phyloP scores from a whole-genome alignment of 2,888 invertebrate genomes.

The Synanthedon myopaeformis region DNA sequence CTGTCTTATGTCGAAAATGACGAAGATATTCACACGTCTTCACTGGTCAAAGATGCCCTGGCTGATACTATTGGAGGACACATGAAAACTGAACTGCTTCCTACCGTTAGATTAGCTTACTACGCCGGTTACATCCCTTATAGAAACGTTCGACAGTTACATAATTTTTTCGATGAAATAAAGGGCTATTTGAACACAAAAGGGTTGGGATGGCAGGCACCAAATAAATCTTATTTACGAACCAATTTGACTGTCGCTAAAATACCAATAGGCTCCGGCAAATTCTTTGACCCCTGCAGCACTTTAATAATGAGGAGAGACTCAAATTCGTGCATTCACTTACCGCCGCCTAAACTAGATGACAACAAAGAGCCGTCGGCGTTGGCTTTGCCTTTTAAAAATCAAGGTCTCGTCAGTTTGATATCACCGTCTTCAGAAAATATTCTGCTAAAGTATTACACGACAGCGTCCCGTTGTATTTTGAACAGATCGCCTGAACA shows the following conservation, averaged over 20 bases:
- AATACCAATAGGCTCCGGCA: slow-evolving; percentile 35
- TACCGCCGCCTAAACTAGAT: slow-evolving; percentile 45
- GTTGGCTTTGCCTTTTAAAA: slow-evolving; percentile 45
- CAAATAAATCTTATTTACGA: slow-evolving; percentile 30
- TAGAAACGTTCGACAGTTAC: slow-evolving; percentile 31
- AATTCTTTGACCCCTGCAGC: slow-evolving; percentile 36
- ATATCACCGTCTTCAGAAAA: slow-evolving; percentile 38
- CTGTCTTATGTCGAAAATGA: slow-evolving; percentile 21
- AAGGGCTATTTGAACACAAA: slow-evolving; percentile 43
- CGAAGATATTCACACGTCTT: slow-evolving; percentile 17
- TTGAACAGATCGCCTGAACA: slow-evolving; percentile 37
- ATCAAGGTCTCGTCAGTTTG: slow-evolving; percentile 38
- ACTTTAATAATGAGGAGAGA: slow-evolving; percentile 40
- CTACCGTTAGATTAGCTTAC: slow-evolving; percentile 46
- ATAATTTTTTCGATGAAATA: slow-evolving; percentile 36
- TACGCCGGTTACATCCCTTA: slow-evolving; percentile 57
- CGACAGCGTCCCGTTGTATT: slow-evolving; percentile 47
- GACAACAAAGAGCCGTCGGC: slow-evolving; percentile 35
- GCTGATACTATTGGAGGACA: slow-evolving; percentile 53
- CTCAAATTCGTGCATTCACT: slow-evolving; percentile 40
- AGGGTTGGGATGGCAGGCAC: slow-evolving; percentile 47
- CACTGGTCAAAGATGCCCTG: slow-evolving; percentile 36
- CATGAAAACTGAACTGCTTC: slow-evolving; percentile 43
- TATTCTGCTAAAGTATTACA: slow-evolving; percentile 48
- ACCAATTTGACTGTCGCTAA: slow-evolving; percentile 49